A percentile compares a stretch with the other conserved stretches of the same genome.
Conservation (phyloP, 2,113 vertebrate genomes). For the Thryonomys swinderianus region DNA sequence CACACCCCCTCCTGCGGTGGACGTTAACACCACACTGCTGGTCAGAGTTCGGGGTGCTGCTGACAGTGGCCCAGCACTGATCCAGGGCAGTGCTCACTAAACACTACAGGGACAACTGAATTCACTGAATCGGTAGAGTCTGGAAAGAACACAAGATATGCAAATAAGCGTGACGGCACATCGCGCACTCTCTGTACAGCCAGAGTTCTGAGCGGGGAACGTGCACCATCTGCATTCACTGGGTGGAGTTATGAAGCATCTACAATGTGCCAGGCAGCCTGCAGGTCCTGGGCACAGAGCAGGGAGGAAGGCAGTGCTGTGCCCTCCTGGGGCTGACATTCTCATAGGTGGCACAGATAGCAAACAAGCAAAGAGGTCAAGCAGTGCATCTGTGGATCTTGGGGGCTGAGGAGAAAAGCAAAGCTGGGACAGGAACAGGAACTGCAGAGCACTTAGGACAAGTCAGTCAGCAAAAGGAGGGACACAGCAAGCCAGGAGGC, state of each 20-base stretch:
- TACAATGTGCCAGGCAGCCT: background rate
- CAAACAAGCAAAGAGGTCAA: background rate
- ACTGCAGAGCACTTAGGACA: background rate
- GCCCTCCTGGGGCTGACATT: no score
- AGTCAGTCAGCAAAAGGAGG: background rate
- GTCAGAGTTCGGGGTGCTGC: no score
- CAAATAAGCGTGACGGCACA: background rate
- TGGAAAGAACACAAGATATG: background rate
- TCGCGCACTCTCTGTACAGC: background rate
- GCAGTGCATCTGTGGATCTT: background rate
- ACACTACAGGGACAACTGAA: background rate
- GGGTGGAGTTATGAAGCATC: background rate
- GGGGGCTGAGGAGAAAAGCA: background rate
- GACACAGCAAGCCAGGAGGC: background rate
- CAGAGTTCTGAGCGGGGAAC: background rate
- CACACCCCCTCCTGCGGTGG: background rate
- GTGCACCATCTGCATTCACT: background rate
- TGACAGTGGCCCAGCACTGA: background rate
- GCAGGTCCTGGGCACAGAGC: background rate
- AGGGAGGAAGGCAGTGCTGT: background rate
- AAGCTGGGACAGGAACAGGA: background rate
- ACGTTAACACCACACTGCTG: no score
- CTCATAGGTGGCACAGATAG: background rate
- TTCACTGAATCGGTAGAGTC: background rate
- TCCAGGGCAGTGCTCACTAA: background rate